A percentile compares a stretch with the other conserved stretches of the same genome.
Conservation (phyloP, 2,113 vertebrate genomes). For the Promerops cafer region DNA sequence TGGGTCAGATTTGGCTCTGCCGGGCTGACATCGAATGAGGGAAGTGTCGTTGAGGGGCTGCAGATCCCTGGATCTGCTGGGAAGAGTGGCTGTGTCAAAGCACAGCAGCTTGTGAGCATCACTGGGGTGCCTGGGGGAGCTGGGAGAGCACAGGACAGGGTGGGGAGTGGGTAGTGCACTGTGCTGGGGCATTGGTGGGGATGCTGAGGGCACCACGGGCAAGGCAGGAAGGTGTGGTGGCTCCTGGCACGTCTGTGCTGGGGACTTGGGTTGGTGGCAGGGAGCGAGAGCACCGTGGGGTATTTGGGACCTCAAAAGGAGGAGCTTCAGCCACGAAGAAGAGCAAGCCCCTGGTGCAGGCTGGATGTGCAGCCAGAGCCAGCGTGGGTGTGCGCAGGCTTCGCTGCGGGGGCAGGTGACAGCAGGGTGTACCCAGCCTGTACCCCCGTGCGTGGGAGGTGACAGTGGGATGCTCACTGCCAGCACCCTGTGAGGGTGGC, state of each 20-base stretch:
- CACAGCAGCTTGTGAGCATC: not conserved
- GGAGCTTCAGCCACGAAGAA: not conserved
- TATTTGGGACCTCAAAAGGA: not conserved
- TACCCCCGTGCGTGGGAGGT: rapidly evolving
- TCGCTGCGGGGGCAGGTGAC: not conserved
- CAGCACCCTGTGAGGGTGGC: not conserved
- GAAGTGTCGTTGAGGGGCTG: not conserved
- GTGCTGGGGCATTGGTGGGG: not conserved
- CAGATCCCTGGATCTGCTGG: not conserved
- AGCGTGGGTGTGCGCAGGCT: not conserved
- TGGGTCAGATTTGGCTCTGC: not conserved
- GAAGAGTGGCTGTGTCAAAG: not conserved
- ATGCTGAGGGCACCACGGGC: rapidly evolving
- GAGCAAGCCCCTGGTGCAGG: not conserved
- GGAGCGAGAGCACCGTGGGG: not conserved
- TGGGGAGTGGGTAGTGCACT: rapidly evolving
- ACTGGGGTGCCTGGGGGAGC: not conserved
- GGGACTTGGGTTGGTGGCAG: not conserved
- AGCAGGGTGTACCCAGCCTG: not conserved
- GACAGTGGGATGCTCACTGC: not conserved
- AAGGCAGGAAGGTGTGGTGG: not conserved
- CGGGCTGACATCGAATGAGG: rapidly evolving
- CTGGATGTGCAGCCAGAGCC: not conserved
- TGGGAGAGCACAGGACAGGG: not conserved
- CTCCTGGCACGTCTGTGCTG: not conserved